Conservation (phyloP, 1,140 invertebrate genomes). For the Aphidius gifuensis region DNA sequence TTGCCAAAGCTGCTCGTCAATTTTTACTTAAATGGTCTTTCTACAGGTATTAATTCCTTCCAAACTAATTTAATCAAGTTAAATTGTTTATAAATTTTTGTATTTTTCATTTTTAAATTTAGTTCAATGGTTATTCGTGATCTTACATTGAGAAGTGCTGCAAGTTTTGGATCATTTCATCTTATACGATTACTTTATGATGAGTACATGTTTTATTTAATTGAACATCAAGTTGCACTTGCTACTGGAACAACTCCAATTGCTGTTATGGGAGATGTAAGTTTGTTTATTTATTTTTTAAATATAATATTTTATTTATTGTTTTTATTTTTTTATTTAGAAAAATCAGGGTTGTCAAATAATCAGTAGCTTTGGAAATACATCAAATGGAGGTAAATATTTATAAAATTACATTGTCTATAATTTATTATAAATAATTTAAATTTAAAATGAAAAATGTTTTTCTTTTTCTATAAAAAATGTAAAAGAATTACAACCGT, state of each 20-base stretch:
- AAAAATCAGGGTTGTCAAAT: slow-evolving; percentile 51
- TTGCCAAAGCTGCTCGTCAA: slow-evolving; percentile 87
- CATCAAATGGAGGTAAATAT: slow-evolving; percentile 48
- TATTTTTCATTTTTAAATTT: slow-evolving; percentile 33
- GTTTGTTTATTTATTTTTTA: slow-evolving; percentile 27
- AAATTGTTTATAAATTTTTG: not conserved
- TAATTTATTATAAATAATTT: too few species aligned
- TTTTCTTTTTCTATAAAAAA: not conserved
- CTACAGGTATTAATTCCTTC: slow-evolving; percentile 69
- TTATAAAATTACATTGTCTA: not conserved
- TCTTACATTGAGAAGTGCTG: slow-evolving; percentile 90
- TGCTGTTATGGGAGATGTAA: slow-evolving; percentile 85
- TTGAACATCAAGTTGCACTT: slow-evolving; percentile 94
- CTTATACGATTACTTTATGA: slow-evolving; percentile 95
- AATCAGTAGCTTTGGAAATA: slow-evolving; percentile 43
- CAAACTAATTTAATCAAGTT: not conserved
- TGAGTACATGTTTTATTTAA: slow-evolving; percentile 99
- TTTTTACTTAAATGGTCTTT: slow-evolving; percentile 99
- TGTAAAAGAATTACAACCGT: not conserved
- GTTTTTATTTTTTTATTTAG: slow-evolving; percentile 30
- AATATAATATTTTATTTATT: slow-evolving; percentile 1
- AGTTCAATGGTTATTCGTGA: slow-evolving; percentile 96
- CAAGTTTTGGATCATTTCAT: slow-evolving; percentile 98
- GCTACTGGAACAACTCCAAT: slow-evolving; percentile 89
- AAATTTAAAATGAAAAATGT: too few species aligned